Percentiles rank a stretch among this genome's conserved stretches.
Conservation (phyloP, 1,140 invertebrate species). For the Euwallacea similis region DNA sequence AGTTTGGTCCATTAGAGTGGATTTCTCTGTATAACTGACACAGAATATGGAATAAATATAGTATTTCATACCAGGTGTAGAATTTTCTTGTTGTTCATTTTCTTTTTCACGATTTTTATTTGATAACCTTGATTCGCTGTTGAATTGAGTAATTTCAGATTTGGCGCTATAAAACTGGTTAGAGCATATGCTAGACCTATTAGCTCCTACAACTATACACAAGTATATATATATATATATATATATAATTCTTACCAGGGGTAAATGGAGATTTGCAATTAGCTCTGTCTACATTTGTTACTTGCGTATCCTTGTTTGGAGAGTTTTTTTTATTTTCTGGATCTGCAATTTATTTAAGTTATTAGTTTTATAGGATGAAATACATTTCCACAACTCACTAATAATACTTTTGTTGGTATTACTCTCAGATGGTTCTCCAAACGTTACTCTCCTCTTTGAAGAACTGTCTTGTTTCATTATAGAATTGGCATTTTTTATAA, state of each 20-base stretch:
- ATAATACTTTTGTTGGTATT: not conserved
- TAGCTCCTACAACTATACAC: conserved; percentile 6
- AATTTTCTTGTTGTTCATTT: not conserved
- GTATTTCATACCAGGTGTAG: conserved; percentile 1
- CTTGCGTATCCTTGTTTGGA: too few species aligned
- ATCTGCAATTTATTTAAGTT: too few species aligned
- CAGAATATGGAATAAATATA: not conserved
- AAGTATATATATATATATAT: not conserved
- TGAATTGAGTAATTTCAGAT: conserved; percentile 11
- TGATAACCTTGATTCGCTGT: not conserved
- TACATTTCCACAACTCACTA: too few species aligned
- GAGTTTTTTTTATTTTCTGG: too few species aligned
- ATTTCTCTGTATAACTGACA: not conserved
- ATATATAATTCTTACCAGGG: too few species aligned
- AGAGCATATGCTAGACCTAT: not conserved
- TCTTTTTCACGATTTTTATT: not conserved
- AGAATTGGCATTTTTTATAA: conserved; percentile 26
- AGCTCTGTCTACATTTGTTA: too few species aligned
- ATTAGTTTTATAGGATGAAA: too few species aligned
- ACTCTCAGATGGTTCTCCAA: conserved; percentile 32
- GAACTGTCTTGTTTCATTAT: conserved; percentile 8
- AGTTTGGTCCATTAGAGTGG: too few species aligned
- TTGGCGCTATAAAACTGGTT: conserved; percentile 20
- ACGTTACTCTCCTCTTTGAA: conserved; percentile 42
- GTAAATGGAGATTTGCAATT: too few species aligned